phyloP scores from a whole-genome alignment of 1,140 invertebrate species.

The Globodera rostochiensis region DNA sequence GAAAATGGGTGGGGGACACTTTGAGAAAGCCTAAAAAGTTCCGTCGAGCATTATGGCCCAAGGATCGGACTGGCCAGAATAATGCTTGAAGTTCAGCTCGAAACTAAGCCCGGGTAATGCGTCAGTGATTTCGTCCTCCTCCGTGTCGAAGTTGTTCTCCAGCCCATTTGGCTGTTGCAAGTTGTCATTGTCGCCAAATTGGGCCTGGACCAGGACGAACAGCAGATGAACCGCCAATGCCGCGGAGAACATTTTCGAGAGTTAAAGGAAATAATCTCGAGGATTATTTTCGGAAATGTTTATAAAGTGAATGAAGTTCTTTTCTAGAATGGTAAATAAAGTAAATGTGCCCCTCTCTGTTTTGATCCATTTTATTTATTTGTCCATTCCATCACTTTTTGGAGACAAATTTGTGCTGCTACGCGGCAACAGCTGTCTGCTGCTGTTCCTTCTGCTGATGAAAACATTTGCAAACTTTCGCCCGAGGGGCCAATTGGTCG shows the following conservation, averaged over 20 bases:
- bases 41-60: not conserved
- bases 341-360: too few species aligned
- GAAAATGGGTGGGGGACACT: slow-evolving; percentile 59
- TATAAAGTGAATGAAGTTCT: too few species aligned
- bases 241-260: not conserved
- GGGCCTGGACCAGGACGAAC: not conserved
- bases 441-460: not conserved
- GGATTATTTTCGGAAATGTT: too few species aligned
- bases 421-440: not conserved
- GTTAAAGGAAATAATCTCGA: too few species aligned
- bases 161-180: not conserved
- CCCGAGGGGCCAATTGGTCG: too few species aligned
- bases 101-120: slow-evolving; percentile 58
- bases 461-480: not conserved
- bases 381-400: too few species aligned
- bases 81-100: slow-evolving; percentile 63
- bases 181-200: not conserved
- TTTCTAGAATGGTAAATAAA: too few species aligned
- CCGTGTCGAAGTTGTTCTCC: not conserved
- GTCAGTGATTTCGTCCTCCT: slow-evolving; percentile 55
- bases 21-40: slow-evolving; percentile 58
- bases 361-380: too few species aligned
- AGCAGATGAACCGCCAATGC: not conserved
- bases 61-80: slow-evolving; percentile 36
- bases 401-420: too few species aligned